Evolutionary conservation across 2,888 invertebrate species (phyloP).

Genomic region (Phyto melanocephala): DNA sequence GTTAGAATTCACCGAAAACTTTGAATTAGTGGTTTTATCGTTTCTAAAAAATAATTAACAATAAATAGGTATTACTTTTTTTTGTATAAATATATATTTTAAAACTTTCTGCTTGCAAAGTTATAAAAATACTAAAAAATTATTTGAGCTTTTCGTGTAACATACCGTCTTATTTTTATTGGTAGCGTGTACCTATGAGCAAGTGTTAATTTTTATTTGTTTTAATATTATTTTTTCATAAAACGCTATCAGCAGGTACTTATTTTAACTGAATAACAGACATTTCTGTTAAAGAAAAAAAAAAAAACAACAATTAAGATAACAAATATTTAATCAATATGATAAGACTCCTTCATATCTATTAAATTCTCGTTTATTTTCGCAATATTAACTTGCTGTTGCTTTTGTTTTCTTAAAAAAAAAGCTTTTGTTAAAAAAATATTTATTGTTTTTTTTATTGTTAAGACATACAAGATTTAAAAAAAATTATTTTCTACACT

Average conservation of each 20-base stretch:
- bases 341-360: constrained; percentile 43
- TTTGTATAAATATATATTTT: constrained; percentile 11
- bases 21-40: no score
- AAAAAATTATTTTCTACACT: constrained; percentile 17
- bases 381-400: constrained; percentile 45
- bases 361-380: constrained; percentile 31
- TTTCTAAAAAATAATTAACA: no score
- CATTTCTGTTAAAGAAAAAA: neutral
- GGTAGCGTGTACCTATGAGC: constrained; percentile 23
- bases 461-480: neutral
- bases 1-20: neutral
- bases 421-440: constrained; percentile 43
- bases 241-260: constrained; percentile 44
- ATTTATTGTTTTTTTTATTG: neutral
- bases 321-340: constrained; percentile 51
- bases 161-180: constrained; percentile 41
- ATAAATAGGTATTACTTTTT: constrained; percentile 12
- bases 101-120: constrained; percentile 56
- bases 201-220: constrained; percentile 44
- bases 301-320: constrained; percentile 35
- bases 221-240: constrained; percentile 9
- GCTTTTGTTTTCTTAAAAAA: constrained; percentile 17
- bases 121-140: constrained; percentile 61
- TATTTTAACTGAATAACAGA: constrained; percentile 41
- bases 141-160: constrained; percentile 54